phyloP scores from a whole-genome alignment of 2,797 vertebrate species.

The Darevskia nairensis region DNA sequence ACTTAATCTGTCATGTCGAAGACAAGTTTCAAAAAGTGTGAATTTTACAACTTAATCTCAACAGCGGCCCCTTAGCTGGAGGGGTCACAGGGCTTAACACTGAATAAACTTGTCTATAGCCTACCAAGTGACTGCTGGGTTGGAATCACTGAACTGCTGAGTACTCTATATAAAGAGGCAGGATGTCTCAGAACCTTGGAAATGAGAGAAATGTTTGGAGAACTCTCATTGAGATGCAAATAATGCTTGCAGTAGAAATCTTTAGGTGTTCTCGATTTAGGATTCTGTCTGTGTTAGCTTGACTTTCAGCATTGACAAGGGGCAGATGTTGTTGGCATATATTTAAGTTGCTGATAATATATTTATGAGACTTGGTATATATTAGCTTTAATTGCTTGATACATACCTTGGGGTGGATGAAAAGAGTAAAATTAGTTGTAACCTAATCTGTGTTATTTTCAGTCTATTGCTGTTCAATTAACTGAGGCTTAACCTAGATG shows the following conservation, averaged over 20 bases:
- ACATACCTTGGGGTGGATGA: too few species aligned
- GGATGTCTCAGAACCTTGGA: neutral
- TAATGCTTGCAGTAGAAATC: neutral
- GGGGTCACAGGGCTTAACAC: neutral
- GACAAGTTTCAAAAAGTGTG: neutral
- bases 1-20: neutral
- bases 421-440: too few species aligned
- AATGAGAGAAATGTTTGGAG: neutral
- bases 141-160: neutral
- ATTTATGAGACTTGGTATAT: too few species aligned
- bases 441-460: too few species aligned
- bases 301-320: neutral
- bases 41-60: neutral
- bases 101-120: neutral
- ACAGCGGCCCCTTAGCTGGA: neutral
- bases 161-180: neutral
- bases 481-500: too few species aligned
- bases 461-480: too few species aligned
- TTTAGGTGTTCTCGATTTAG: neutral
- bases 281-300: neutral
- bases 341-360: too few species aligned
- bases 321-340: neutral
- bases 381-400: too few species aligned
- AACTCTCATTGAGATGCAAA: neutral
- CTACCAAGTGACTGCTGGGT: neutral